Evolutionary conservation across 2,888 invertebrate genomes (phyloP).

Genomic region (Venusia cambrica): DNA sequence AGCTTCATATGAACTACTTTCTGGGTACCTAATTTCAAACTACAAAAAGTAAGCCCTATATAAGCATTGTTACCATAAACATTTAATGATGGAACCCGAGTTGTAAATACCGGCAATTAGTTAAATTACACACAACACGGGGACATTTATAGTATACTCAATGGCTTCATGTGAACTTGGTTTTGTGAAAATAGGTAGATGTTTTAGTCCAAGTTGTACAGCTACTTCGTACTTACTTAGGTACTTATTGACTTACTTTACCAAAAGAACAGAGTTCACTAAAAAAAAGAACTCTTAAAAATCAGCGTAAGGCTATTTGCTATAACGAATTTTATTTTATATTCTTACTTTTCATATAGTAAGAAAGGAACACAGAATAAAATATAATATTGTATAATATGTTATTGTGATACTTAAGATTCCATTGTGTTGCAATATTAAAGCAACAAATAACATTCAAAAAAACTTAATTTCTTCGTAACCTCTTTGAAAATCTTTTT

Average conservation of each 20-base stretch:
- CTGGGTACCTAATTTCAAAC: too few relatives aligned
- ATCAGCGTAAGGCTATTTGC: too few relatives aligned
- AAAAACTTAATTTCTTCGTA: too few relatives aligned
- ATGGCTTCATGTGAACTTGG: slow-evolving; percentile 16
- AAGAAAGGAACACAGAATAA: background rate
- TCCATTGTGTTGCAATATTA: too few relatives aligned
- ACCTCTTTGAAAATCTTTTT: too few relatives aligned
- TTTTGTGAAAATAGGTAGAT: slow-evolving; percentile 2
- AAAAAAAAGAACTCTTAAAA: too few relatives aligned
- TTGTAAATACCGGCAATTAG: slow-evolving; percentile 28
- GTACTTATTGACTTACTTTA: too few relatives aligned
- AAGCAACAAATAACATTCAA: too few relatives aligned
- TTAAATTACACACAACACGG: slow-evolving; percentile 21
- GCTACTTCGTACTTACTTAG: slow-evolving; percentile 13
- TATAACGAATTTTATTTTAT: too few relatives aligned
- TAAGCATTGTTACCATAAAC: slow-evolving; percentile 6
- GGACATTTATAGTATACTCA: slow-evolving; percentile 22
- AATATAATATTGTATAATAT: slow-evolving; percentile 1
- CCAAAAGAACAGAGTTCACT: too few relatives aligned
- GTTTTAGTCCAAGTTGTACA: background rate
- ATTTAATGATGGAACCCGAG: slow-evolving; percentile 22
- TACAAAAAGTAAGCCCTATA: slow-evolving; percentile 1
- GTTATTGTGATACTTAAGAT: too few relatives aligned
- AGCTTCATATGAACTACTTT: too few relatives aligned
- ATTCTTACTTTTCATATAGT: slow-evolving; percentile 3